Evolutionary conservation across 1,140 invertebrate genomes (phyloP).

Genomic region (Melipona quadrifasciata): DNA sequence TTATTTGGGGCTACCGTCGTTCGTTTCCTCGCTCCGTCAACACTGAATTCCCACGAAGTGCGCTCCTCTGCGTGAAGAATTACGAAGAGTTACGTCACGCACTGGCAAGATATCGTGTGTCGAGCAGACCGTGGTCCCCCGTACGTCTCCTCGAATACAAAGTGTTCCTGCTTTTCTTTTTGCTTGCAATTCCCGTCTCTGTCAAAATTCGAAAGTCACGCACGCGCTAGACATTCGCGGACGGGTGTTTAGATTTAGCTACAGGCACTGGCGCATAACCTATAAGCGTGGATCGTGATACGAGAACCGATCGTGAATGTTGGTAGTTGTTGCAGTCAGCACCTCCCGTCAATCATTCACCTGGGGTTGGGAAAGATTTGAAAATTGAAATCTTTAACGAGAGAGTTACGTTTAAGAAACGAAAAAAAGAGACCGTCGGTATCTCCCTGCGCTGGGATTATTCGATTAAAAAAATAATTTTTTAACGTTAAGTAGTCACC

Average conservation of each 20-base stretch:
- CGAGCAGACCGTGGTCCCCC: conserved; percentile 44
- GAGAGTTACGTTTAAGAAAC: not conserved
- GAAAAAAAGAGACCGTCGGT: not conserved
- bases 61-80: conserved; percentile 38
- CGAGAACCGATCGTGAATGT: conserved; percentile 65
- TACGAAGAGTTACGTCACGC: conserved; percentile 59
- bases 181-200: conserved; percentile 30
- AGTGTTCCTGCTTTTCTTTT: conserved; percentile 47
- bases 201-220: conserved; percentile 50
- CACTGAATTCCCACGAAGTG: conserved; percentile 33
- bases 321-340: conserved; percentile 47
- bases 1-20: conserved; percentile 39
- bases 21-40: conserved; percentile 45
- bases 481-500: conserved; percentile 63
- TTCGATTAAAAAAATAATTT: conserved; percentile 47
- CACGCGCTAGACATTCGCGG: conserved; percentile 43
- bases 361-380: conserved; percentile 19
- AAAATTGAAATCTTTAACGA: conserved; percentile 13
- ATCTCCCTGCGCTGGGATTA: conserved; percentile 28
- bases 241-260: conserved; percentile 26
- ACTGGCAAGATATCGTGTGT: conserved; percentile 61
- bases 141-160: conserved; percentile 56
- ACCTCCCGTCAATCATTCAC: conserved; percentile 13
- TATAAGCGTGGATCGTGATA: conserved; percentile 60
- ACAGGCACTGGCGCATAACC: conserved; percentile 66